Base-by-base conservation (phyloP, 37 sponge, comb jelly and placozoan species). In the Mnemiopsis leidyi region DNA sequence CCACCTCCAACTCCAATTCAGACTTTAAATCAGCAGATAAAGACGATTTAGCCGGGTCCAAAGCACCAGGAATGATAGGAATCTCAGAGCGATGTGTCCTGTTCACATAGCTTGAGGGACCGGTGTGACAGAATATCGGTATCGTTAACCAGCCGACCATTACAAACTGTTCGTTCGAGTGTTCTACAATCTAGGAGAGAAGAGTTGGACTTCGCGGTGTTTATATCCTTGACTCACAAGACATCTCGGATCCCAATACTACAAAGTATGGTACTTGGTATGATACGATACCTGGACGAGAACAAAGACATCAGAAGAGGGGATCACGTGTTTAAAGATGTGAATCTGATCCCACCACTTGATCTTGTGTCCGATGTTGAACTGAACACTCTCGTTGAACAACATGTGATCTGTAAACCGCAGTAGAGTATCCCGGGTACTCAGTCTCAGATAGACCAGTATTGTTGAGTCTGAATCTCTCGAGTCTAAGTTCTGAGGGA, bases 321-420 rank as follows among this genome's bases (percentile, higher is more conserved):
- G 79, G 1, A 32, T 77, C 32, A 77, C 79, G 35, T 77, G 79
- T 77, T 77, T 77, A 36, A 77, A 77, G 36, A 20, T 34, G 79
- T 77, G 79, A 9, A 77, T 34, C 36, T 77, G 79, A 32, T 77
- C 79, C 79, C 9, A 5, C 79, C 79, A 77, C 79, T 77, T 77
- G 20, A 77, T 77, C 79, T 32, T 77, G 36, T 77, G 26, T 20
- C 32, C 79, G 20, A 77, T 34, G 36, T 32, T 31, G 36, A 77
- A 77, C 79, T 77, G 79, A 1, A 77, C 79, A 31, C 32, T 34
- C 35, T 77, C 79, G 90, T 85, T 85, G 48, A 39, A 85, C 7
- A 39, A 1, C n/a, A 40, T 13, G 90, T 40, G 61, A 61, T 85
- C 90, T 29, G 90, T 85, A 33, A 40, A 85, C 61, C 0, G 2